Evolutionary conservation across 2,113 vertebrate genomes (phyloP).

Genomic region (Phoenicopterus ruber): DNA sequence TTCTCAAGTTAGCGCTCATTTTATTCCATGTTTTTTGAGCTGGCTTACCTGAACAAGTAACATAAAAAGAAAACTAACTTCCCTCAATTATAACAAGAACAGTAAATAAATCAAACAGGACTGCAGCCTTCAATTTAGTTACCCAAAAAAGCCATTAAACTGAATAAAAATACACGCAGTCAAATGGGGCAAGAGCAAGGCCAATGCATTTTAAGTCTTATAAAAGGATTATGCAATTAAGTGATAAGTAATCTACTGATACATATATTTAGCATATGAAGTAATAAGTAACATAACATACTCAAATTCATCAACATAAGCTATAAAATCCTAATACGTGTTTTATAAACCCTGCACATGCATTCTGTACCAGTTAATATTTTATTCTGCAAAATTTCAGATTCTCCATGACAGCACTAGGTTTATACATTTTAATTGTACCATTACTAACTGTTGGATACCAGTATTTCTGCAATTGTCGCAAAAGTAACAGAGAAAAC

Average conservation of each 20-base stretch:
- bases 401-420: background rate
- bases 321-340: background rate
- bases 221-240: background rate
- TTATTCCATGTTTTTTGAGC: background rate
- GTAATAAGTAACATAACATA: background rate
- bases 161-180: background rate
- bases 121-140: background rate
- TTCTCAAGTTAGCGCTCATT: background rate
- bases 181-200: background rate
- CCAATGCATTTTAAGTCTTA: background rate
- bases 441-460: background rate
- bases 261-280: background rate
- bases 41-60: background rate
- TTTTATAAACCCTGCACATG: background rate
- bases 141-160: background rate
- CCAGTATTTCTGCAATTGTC: background rate
- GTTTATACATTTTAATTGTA: background rate
- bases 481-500: conserved; percentile 17
- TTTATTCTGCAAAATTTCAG: background rate
- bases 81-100: background rate
- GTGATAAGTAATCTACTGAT: background rate
- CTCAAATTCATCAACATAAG: background rate
- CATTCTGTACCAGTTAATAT: background rate
- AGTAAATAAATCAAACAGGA: background rate
- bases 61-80: background rate